phyloP scores from a whole-genome alignment of 2,888 invertebrate genomes.

The Sinotaia quadrata region DNA sequence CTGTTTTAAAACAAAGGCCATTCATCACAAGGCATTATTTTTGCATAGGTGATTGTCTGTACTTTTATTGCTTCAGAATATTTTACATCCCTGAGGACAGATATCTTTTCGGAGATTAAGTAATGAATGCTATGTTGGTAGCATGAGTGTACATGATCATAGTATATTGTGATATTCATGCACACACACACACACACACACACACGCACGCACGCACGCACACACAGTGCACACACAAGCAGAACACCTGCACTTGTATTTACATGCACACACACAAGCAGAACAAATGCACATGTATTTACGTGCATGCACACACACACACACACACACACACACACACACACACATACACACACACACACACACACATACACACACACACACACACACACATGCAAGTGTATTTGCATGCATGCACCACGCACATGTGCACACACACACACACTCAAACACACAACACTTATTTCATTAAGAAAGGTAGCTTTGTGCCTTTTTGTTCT shows the following conservation, averaged over 20 bases:
- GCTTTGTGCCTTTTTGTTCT: too few relatives aligned
- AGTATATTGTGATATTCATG: neutral
- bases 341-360: neutral
- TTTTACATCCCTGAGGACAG: too few relatives aligned
- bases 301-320: neutral
- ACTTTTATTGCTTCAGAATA: too few relatives aligned
- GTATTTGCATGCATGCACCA: too few relatives aligned
- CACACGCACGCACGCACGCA: neutral
- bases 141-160: neutral
- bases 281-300: neutral
- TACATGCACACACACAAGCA: neutral
- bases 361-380: neutral
- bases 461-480: too few relatives aligned
- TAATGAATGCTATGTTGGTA: too few relatives aligned
- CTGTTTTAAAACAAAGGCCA: too few relatives aligned
- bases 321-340: neutral
- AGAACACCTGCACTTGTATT: neutral
- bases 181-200: slow-evolving; percentile 1
- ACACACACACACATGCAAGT: too few relatives aligned
- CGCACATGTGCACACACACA: neutral
- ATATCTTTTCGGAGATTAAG: too few relatives aligned
- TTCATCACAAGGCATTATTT: too few relatives aligned
- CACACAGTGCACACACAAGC: slow-evolving; percentile 8
- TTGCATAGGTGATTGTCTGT: too few relatives aligned
- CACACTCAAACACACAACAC: neutral